A percentile compares a stretch with the other conserved stretches of the same genome.
Evolutionary conservation across 2,113 vertebrate species (phyloP).

Genomic region (Pseudopodoces humilis): DNA sequence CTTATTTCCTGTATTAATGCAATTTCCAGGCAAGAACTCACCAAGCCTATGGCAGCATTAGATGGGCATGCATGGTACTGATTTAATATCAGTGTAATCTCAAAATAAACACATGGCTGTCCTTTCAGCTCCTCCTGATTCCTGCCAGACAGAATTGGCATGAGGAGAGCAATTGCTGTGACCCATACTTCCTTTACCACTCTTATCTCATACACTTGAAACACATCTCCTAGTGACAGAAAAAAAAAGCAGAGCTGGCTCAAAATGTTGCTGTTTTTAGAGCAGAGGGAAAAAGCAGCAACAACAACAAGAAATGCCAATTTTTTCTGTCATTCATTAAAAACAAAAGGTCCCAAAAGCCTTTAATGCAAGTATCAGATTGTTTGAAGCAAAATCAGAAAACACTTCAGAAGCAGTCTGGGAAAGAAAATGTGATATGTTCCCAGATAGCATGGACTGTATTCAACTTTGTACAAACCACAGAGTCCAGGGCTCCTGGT

Average conservation of each 20-base stretch:
- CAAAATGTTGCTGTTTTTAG: background rate
- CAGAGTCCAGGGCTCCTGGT: background rate
- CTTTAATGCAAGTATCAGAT: background rate
- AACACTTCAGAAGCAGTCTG: background rate
- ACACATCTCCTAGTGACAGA: background rate
- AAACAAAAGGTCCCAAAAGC: background rate
- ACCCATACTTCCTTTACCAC: background rate
- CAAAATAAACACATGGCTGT: background rate
- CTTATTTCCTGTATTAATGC: background rate
- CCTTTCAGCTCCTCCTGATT: background rate
- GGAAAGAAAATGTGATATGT: background rate
- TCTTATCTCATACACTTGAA: slow-evolving; percentile 11
- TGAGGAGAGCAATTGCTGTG: background rate
- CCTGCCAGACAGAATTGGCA: background rate
- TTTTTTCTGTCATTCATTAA: background rate
- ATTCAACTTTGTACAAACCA: background rate
- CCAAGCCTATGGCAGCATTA: background rate
- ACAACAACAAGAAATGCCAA: background rate
- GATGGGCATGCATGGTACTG: background rate
- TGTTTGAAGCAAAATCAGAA: background rate
- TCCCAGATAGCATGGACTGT: too few relatives aligned
- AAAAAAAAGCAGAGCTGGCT: background rate
- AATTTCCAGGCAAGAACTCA: background rate
- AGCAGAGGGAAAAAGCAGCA: background rate
- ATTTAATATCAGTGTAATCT: background rate